A percentile compares a stretch with the other conserved stretches of the same genome.
These are phyloP conservation scores for Brienomyrus brachyistius DNA, from an alignment of 2,113 vertebrate genomes.

Conservation along the genomic window DNA sequence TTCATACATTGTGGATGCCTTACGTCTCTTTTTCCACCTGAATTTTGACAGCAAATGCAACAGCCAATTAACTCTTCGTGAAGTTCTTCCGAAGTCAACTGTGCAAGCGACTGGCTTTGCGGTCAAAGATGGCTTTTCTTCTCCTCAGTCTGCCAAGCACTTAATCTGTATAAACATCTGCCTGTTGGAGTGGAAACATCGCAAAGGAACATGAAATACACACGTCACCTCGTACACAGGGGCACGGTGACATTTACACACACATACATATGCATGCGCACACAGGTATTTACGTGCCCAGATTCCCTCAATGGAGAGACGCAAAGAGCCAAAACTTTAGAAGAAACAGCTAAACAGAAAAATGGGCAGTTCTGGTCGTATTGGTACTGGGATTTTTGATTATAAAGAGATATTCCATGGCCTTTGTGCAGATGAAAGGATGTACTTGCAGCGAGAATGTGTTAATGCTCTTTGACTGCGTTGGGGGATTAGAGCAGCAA, in stretches of 20 bases:
- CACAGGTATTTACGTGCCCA: background rate
- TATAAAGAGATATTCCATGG: background rate
- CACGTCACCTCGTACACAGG: background rate
- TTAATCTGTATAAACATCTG: background rate
- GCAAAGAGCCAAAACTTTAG: background rate
- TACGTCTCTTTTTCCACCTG: conserved; percentile 18
- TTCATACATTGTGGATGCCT: background rate
- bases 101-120: background rate
- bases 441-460: background rate
- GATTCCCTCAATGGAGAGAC: background rate
- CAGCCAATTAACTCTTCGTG: conserved; percentile 26
- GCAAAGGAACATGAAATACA: background rate
- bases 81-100: background rate
- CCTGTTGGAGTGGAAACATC: background rate
- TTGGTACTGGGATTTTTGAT: background rate
- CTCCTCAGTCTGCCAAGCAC: background rate
- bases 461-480: background rate
- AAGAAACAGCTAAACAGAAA: background rate
- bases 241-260: background rate
- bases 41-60: conserved; percentile 28
- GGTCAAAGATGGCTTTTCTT: background rate
- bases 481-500: background rate
- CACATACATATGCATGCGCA: background rate
- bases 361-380: background rate
- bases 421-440: background rate